Base-by-base conservation (phyloP, 2,888 invertebrate species). In the Callyntrura guangdongensis region DNA sequence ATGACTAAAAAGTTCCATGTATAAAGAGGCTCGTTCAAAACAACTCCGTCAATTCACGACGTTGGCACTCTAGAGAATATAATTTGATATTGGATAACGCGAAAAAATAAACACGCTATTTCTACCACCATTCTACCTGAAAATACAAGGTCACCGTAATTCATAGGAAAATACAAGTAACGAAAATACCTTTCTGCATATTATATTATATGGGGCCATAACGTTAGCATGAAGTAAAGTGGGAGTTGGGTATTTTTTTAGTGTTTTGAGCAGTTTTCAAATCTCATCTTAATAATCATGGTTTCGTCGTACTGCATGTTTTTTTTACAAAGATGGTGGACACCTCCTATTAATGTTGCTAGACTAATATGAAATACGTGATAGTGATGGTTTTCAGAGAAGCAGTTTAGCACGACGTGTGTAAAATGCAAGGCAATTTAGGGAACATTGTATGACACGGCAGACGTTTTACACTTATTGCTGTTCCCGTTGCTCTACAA, bases 111-210 rank as follows among this genome's bases (percentile, higher is more conserved):
- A 17, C n/a, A n/a, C 56, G n/a, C 17, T 56, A 56, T 56, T 56
- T n/a, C 17, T 56, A 56, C 17, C 17, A 56, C n/a, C 17, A 56
- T 53, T 53, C 11, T 53, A 14, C 53, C 11, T 14, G 9, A 53
- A 53, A 53, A 11, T 53, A 56, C 56, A 56, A 56, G 56, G 56
- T n/a, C 56, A 56, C n/a, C 56, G 17, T 56, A 56, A 56, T 56
- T 56, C 17, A 56, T 56, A 56, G 56, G n/a, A 56, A n/a, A 56
- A n/a, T n/a, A n/a, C n/a, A 56, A 12, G 56, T n/a, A n/a, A 17
- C 56, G 0, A n/a, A 56, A 56, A 56, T 56, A 56, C n/a, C 14
- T 53, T 53, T 53, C 56, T 36, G 36, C 36, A 36, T 36, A 36
- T 4, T 36, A 36, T 36, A 36, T 36, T 36, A 36, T 36, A 36